Conservation (phyloP, 2,888 invertebrate genomes). For the Parnassius apollo region DNA sequence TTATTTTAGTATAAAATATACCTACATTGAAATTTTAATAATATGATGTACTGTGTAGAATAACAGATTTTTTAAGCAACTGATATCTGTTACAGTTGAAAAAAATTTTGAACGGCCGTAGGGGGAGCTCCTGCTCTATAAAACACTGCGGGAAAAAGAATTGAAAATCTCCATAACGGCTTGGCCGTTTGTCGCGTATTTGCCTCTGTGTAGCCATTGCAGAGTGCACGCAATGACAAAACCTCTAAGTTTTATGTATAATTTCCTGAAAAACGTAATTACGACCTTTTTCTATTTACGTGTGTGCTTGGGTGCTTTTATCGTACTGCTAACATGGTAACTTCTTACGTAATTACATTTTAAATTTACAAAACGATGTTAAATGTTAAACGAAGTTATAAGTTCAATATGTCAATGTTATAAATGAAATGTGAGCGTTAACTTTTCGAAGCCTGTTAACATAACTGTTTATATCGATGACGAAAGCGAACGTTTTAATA, state of each 20-base stretch:
- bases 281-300: background rate
- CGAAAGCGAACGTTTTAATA: too few relatives aligned
- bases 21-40: too few relatives aligned
- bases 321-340: background rate
- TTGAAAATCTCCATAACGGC: slow-evolving; percentile 1
- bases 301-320: background rate
- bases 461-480: too few relatives aligned
- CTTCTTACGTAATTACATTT: background rate
- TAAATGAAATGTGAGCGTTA: background rate
- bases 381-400: background rate
- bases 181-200: background rate
- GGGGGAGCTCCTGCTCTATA: background rate
- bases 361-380: background rate
- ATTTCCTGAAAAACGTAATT: background rate
- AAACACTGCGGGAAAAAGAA: slow-evolving; percentile 1
- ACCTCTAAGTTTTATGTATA: background rate
- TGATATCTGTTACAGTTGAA: background rate
- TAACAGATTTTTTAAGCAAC: too few relatives aligned
- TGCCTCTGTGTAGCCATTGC: background rate
- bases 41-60: too few relatives aligned
- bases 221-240: slow-evolving; percentile 3
- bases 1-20: too few relatives aligned
- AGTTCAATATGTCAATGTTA: background rate
- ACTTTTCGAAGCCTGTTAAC: background rate
- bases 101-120: background rate